Evolutionary conservation across 2,888 invertebrate genomes (phyloP), one percentile per base, ranked within the genome.

Genomic region (Ornithoptera alexandrae): DNA sequence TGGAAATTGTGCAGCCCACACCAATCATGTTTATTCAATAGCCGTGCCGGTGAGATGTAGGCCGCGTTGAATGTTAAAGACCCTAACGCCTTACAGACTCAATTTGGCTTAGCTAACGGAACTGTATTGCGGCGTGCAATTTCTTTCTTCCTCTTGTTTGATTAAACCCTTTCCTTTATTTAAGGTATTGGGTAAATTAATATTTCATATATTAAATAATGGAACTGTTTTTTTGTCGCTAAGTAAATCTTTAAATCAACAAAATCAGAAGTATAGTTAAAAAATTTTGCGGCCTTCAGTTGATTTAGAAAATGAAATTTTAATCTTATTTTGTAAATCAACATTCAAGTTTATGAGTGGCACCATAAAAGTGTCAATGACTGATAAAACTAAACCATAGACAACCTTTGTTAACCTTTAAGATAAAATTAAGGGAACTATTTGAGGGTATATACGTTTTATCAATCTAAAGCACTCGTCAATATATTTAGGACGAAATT

Each of bases 11-110:
- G 76, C 86, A 77, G 82, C 86, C 86, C 84, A 87, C 88, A 81
- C 83, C 79, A 78, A 83, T 84, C 87, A 88, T 90, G 89, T 89
- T 90, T 90, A 91, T 91, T 91, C 90, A 91, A 88, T 88, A 87
- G 84, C 81, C 82, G 82, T 83, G 82, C 81, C 81, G 80, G 76
- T 75, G 82, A 81, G 84, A 84, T 84, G 84, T 82, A 84, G 84
- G 82, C 80, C 83, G 85, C 77, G 76, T 79, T 84, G 89, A 89
- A 88, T 88, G 82, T 81, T 88, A 86, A 90, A 78, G 78, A 86
- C 83, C 80, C 84, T 78, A 80, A 80, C 81, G 79, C 78, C 81
- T 74, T 73, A 68, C 65, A 73, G 65, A 66, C 70, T 71, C 67
- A 69, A 65, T 62, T 63, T 72, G 65, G 22, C 58, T 62, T 42